Conservation (phyloP, 2,888 invertebrate genomes). For the Holacanthella duospinosa region DNA sequence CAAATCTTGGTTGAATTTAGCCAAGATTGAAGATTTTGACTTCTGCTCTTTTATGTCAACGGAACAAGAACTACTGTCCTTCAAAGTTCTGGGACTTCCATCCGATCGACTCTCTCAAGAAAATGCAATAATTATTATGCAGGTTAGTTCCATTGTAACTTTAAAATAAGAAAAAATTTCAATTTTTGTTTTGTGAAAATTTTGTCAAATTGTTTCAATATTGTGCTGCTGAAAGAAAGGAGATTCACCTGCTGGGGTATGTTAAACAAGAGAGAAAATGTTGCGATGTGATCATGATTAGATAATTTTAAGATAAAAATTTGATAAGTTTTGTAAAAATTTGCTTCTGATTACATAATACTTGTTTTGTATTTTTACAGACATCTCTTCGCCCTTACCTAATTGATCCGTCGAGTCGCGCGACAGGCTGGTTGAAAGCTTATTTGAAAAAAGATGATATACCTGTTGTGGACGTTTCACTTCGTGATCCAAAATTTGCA, state of each 20-base stretch:
- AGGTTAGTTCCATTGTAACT: too few species aligned
- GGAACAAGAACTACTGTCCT: conserved; percentile 67
- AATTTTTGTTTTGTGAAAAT: not conserved
- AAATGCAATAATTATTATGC: conserved; percentile 67
- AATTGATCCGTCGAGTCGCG: conserved; percentile 79
- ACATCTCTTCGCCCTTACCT: conserved; percentile 59
- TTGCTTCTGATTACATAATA: too few species aligned
- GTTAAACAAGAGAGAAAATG: not conserved
- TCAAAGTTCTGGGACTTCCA: conserved; percentile 76
- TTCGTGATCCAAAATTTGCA: conserved; percentile 61
- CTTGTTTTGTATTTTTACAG: conserved; percentile 38
- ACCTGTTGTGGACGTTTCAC: conserved; percentile 66
- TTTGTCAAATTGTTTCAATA: not conserved
- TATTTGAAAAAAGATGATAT: conserved; percentile 46
- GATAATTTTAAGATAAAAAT: not conserved
- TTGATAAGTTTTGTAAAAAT: too few species aligned
- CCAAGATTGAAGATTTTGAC: conserved; percentile 45
- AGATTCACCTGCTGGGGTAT: conserved; percentile 1
- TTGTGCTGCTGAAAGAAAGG: conserved; percentile 2
- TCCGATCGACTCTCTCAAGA: conserved; percentile 66
- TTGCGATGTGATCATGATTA: not conserved
- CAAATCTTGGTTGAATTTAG: conserved; percentile 42
- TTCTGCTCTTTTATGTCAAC: conserved; percentile 51
- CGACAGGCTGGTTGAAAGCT: conserved; percentile 66
- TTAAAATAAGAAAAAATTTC: not conserved